Base-by-base conservation (phyloP, 2,888 invertebrate species). In the Polyploca ridens region DNA sequence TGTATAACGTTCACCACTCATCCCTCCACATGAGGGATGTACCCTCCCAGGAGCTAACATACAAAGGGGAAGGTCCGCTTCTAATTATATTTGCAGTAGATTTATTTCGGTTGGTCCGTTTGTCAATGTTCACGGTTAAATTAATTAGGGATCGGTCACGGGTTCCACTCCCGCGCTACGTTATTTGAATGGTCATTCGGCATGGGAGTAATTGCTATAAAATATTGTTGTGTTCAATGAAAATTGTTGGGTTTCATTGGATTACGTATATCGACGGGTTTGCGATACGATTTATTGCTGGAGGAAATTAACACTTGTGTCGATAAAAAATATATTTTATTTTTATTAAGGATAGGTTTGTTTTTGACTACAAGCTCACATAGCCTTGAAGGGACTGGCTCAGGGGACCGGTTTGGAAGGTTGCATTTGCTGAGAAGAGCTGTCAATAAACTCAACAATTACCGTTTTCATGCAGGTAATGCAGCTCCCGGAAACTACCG, bases 11-110 rank as follows among this genome's bases (percentile, higher is more conserved):
- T 41, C 41, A 41, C 41, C 41, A 2, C 41, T 41, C 13, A 13
- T 41, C 13, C 41, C 41, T 13, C 13, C 4, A 13, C 6, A 5
- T 44, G 2, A 27, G 27, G 27, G 27, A 27, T 27, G 27, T 27
- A 27, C 44, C 14, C 44, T 66, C 49, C 65, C 70, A 66, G 58
- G 65, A 62, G 60, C 59, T 64, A 64, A 71, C 64, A 70, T 67
- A 71, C 68, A 70, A 64, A 69, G 64, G 69, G 75, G 71, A 13
- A 68, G 74, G 74, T 14, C 69, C 81, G 70, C 73, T 79, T 81
- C 82, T 87, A 90, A 90, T 90, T 88, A 89, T 87, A 87, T 87
- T 89, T 84, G 84, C 81, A 84, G 84, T 86, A 88, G 88, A 90
- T 90, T 90, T 89, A 90, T 90, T 82, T 81, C 77, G 76, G 75